Conservation (phyloP, 2,797 vertebrate species). For the Macroramphosus scolopax region DNA sequence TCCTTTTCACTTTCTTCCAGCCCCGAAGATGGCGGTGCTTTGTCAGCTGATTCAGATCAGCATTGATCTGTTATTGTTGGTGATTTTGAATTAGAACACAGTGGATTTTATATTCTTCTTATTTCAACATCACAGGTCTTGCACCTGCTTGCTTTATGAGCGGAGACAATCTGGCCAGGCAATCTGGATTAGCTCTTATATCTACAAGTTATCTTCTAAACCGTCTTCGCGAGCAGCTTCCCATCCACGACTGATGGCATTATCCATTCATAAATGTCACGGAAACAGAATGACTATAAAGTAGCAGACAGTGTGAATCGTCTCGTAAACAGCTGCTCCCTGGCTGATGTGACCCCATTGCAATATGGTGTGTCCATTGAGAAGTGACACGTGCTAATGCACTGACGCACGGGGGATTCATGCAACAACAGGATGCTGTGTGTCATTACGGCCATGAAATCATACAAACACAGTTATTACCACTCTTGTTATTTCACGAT, state of each 20-base stretch:
- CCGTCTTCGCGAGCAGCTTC: conserved; percentile 23
- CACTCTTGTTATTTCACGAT: too few species aligned
- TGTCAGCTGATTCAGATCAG: conserved; percentile 28
- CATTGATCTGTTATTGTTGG: too few species aligned
- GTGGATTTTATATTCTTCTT: too few species aligned
- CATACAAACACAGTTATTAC: too few species aligned
- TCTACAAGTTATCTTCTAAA: conserved; percentile 39
- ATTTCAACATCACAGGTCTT: too few species aligned
- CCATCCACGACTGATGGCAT: conserved; percentile 39
- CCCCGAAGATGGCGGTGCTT: conserved; percentile 17
- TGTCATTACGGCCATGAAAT: too few species aligned
- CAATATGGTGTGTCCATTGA: conserved; percentile 38
- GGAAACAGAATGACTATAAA: conserved; percentile 51
- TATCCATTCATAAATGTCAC: conserved; percentile 61
- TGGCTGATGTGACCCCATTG: conserved; percentile 36
- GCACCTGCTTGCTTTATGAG: conserved; percentile 19
- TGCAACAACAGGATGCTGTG: too few species aligned
- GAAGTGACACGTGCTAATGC: conserved; percentile 35
- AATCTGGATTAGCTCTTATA: conserved; percentile 49
- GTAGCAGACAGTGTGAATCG: conserved; percentile 39
- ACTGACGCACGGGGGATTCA: too few species aligned
- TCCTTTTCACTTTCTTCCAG: not conserved
- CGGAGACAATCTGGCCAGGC: conserved; percentile 12
- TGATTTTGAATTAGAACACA: too few species aligned
- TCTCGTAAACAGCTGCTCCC: conserved; percentile 52